Base-by-base conservation (phyloP, 2,797 vertebrate genomes). In the Alcedo quadribrachys region DNA sequence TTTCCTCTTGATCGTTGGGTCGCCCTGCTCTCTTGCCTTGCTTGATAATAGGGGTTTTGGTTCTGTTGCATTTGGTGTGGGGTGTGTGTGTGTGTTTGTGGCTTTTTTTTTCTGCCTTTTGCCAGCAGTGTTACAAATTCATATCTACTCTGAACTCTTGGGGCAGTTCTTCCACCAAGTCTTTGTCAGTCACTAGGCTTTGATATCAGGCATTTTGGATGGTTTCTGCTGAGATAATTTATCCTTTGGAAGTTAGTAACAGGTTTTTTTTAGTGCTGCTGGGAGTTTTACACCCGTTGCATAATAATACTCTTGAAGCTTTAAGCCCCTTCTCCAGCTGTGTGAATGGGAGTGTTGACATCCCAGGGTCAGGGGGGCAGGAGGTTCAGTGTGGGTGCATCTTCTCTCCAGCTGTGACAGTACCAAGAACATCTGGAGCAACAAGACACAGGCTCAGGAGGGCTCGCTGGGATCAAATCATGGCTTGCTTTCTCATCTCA, bases 171-270 rank as follows among this genome's bases (percentile, higher is more conserved):
- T 67, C 40, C 35, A 13, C 9, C 0, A 7, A 2, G 48, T 46
- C 5, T 68, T 48, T 77, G 28, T 68, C 58, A 68, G 62, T 43
- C 27, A 65, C 3, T 32, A 65, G 70, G 24, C 73, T 78, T 75
- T 70, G 78, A 82, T 81, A 51, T 60, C 43, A 65, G 66, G 60
- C 3, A 45, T 85, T 43, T 66, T 58, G 33, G 53, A 35, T 9
- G 24, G 27, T 57, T 92, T 55, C 63, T 91, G 30, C 69, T 87
- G 88, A 93, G 82, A 37, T 87, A 4, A 17, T 63, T 92, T 78
- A 30, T 40, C 76, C 27, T 19, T 43, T 90, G 81, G 75, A 55
- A 65, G 46, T 45, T 51, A 70, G 74, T 18, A 58, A n/a, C 30
- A 67, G 66, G 61, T 65, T 73, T 88, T 73, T 88, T 90, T 80